These are phyloP conservation scores for Chelmon rostratus DNA, from an alignment of 2,797 vertebrate species.

Conservation along the genomic window DNA sequence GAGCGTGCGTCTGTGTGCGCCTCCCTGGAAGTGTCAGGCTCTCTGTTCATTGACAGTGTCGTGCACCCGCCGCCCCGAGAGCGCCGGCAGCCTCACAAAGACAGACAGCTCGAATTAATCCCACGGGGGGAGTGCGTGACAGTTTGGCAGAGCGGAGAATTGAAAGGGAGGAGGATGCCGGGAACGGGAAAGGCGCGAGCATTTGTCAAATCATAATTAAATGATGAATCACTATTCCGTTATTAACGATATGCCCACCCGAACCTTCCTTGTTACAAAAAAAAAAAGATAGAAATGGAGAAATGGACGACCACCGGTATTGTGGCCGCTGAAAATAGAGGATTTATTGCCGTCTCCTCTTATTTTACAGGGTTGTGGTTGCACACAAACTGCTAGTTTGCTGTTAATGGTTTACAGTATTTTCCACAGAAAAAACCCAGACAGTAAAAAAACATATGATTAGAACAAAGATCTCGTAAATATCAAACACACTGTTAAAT, in stretches of 20 bases:
- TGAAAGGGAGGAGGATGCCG: slow-evolving; percentile 97
- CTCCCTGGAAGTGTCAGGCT: slow-evolving; percentile 90
- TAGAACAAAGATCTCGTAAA: background rate
- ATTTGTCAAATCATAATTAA: slow-evolving; percentile 99
- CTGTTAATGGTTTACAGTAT: slow-evolving; percentile 32
- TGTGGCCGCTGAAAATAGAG: slow-evolving; percentile 55
- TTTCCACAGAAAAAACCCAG: slow-evolving; percentile 24
- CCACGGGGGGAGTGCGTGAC: slow-evolving; percentile 95
- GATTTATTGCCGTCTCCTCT: slow-evolving; percentile 53
- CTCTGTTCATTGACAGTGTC: slow-evolving; percentile 92
- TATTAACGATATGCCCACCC: slow-evolving; percentile 91
- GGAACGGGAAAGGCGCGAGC: slow-evolving; percentile 97
- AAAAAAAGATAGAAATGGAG: slow-evolving; percentile 68
- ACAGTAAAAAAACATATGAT: background rate
- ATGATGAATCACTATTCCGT: slow-evolving; percentile 99
- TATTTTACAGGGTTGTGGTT: slow-evolving; percentile 58
- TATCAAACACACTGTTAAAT: background rate
- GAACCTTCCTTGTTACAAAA: slow-evolving; percentile 69
- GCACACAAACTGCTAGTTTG: slow-evolving; percentile 36
- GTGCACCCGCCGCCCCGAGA: slow-evolving; percentile 92
- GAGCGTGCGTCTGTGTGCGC: slow-evolving; percentile 84
- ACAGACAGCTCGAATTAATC: slow-evolving; percentile 99
- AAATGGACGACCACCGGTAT: slow-evolving; percentile 68
- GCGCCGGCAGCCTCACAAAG: slow-evolving; percentile 93
- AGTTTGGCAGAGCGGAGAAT: slow-evolving; percentile 98